Evolutionary conservation across 2,113 vertebrate genomes (phyloP).

Genomic region (Pachycephala philippinensis): DNA sequence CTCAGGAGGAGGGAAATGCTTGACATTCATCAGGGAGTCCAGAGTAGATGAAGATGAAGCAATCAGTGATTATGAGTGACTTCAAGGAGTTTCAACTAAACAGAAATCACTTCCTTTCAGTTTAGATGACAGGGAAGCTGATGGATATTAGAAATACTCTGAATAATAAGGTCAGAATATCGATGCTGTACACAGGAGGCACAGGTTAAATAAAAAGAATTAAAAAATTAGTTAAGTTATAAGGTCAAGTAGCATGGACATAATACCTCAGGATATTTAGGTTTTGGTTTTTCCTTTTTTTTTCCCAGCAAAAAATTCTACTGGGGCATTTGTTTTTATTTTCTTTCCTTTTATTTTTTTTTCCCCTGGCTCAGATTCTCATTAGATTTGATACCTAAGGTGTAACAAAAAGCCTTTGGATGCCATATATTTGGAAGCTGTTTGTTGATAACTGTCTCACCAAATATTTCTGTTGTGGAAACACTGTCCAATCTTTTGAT

Average conservation of each 20-base stretch:
- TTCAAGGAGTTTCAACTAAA: neutral
- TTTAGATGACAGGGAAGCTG: neutral
- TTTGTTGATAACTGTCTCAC: neutral
- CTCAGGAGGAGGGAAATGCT: neutral
- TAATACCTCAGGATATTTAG: neutral
- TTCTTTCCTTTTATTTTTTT: neutral
- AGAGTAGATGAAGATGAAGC: neutral
- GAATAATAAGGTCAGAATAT: neutral
- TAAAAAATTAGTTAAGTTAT: neutral
- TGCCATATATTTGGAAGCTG: neutral
- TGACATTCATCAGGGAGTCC: neutral
- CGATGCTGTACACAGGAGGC: neutral
- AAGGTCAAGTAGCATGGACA: neutral
- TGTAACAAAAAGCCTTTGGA: neutral
- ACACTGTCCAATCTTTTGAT: neutral
- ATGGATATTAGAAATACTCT: neutral
- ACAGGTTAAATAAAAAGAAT: neutral
- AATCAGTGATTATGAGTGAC: neutral
- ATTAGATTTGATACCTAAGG: neutral
- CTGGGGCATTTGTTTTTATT: neutral
- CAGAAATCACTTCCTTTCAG: neutral
- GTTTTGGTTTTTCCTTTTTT: neutral
- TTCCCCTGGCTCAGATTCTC: neutral
- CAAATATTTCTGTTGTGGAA: slow-evolving; percentile 31
- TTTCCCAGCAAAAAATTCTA: neutral